A percentile compares a stretch with the other conserved stretches of the same genome.
phyloP scores from a whole-genome alignment of 2,113 vertebrate genomes.

The Tetrax tetrax region DNA sequence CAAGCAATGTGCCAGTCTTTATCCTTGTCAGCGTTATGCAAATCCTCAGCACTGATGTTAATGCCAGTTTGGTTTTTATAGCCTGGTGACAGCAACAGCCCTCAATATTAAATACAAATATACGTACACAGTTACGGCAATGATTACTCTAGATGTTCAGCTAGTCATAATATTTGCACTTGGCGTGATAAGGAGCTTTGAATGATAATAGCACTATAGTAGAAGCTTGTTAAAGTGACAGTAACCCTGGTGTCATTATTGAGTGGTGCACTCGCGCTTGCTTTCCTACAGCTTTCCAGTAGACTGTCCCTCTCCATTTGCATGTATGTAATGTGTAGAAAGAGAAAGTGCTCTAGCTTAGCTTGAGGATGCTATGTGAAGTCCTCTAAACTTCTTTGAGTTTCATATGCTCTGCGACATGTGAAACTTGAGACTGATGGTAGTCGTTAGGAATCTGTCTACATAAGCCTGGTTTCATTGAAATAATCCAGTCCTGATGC shows the following conservation, averaged over 20 bases:
- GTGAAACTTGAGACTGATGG: neutral
- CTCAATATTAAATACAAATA: slow-evolving; percentile 65
- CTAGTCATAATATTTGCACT: slow-evolving; percentile 66
- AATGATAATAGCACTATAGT: slow-evolving; percentile 45
- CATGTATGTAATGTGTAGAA: neutral
- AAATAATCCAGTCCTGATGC: neutral
- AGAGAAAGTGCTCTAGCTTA: neutral
- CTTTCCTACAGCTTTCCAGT: neutral
- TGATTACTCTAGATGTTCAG: slow-evolving; percentile 54
- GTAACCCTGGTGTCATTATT: slow-evolving; percentile 5
- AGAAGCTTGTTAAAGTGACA: slow-evolving; percentile 58
- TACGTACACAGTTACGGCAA: slow-evolving; percentile 44
- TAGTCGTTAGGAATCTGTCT: neutral
- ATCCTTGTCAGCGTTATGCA: slow-evolving; percentile 56
- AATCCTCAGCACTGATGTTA: slow-evolving; percentile 17
- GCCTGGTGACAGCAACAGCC: slow-evolving; percentile 68
- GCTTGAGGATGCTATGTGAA: neutral
- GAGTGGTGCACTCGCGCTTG: neutral
- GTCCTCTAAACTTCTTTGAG: neutral
- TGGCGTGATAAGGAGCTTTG: slow-evolving; percentile 45
- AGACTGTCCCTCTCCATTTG: neutral
- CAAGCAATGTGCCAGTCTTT: slow-evolving; percentile 21
- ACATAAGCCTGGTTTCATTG: neutral
- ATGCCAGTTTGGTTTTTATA: slow-evolving; percentile 60
- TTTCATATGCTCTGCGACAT: neutral